Percentiles rank a stretch among this genome's conserved stretches.
These are phyloP conservation scores for Eilema sororculum DNA, from an alignment of 2,888 invertebrate genomes.

Conservation along the genomic window DNA sequence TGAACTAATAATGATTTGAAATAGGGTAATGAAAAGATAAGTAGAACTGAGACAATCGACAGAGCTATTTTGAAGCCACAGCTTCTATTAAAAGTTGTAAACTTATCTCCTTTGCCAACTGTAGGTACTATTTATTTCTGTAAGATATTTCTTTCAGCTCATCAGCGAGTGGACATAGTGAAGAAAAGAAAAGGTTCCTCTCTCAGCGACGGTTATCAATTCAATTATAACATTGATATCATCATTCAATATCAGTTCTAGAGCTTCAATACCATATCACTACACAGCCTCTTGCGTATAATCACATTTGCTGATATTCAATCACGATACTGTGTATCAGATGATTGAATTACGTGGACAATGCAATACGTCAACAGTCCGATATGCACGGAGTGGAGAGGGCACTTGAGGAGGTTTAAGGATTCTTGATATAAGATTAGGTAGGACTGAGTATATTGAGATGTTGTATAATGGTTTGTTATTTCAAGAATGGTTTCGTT, in stretches of 20 bases:
- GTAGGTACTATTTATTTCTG: too few relatives aligned
- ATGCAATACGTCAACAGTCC: constrained; percentile 27
- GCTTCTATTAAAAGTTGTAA: too few relatives aligned
- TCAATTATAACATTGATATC: constrained; percentile 3
- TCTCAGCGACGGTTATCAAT: not conserved
- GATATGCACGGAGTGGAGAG: constrained; percentile 8
- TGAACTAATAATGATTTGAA: too few relatives aligned
- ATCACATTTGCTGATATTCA: constrained; percentile 18
- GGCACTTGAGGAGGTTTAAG: constrained; percentile 12
- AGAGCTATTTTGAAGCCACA: too few relatives aligned
- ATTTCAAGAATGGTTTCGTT: too few relatives aligned
- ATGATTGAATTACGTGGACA: constrained; percentile 32
- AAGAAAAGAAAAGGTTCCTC: too few relatives aligned
- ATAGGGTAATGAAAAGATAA: too few relatives aligned
- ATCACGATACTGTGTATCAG: constrained; percentile 14
- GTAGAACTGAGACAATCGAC: too few relatives aligned
- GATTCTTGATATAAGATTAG: not conserved
- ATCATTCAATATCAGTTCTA: constrained; percentile 8
- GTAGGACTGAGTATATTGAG: not conserved
- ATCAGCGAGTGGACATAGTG: too few relatives aligned
- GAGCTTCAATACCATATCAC: constrained; percentile 12
- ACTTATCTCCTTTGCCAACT: too few relatives aligned
- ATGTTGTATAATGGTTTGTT: not conserved
- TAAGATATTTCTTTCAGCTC: too few relatives aligned
- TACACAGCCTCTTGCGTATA: not conserved